Percentiles rank a stretch among this genome's conserved stretches.
Evolutionary conservation across 2,797 vertebrate genomes (phyloP).

Genomic region (Podarcis lilfordi): DNA sequence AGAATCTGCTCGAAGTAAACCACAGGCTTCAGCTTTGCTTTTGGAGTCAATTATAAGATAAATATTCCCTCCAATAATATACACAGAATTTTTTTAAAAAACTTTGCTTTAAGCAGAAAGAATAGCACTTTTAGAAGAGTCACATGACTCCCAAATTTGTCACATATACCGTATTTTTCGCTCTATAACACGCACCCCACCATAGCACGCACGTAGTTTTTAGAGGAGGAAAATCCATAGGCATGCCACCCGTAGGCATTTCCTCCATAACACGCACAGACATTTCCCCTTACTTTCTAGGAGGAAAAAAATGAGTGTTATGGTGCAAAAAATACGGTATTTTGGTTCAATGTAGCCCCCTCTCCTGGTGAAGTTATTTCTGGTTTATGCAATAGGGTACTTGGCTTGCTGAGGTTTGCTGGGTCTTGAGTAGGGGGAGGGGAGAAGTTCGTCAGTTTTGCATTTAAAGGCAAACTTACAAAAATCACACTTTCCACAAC

Average conservation of each 20-base stretch:
- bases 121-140: neutral
- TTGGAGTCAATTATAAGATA: neutral
- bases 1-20: neutral
- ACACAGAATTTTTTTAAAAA: neutral
- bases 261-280: no score
- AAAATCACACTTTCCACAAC: no score
- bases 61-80: neutral
- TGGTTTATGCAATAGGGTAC: neutral
- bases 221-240: no score
- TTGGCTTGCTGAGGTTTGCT: neutral
- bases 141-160: neutral
- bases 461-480: no score
- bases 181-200: no score
- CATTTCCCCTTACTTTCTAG: no score
- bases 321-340: neutral
- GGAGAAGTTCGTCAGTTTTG: no score
- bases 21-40: neutral
- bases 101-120: neutral
- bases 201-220: no score
- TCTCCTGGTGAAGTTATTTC: neutral
- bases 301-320: no score
- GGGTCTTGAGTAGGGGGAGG: no score
- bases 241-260: no score
- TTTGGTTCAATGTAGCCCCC: neutral
- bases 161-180: neutral